phyloP scores from a whole-genome alignment of 2,797 vertebrate species.

The Menidia menidia region DNA sequence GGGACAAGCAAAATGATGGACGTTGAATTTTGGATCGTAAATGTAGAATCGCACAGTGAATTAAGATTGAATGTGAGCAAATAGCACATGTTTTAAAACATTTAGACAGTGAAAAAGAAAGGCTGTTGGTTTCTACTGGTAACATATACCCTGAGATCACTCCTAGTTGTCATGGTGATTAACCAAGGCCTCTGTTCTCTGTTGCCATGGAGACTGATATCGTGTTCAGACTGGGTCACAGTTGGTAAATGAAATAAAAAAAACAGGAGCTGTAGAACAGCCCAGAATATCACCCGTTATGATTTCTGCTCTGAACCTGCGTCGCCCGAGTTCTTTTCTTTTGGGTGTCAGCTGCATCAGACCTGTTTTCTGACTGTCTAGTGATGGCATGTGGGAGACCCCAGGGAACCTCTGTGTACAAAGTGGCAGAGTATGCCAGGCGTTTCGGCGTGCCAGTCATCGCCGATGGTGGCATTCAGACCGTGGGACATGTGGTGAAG shows the following conservation, averaged over 20 bases:
- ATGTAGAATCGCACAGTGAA: neutral
- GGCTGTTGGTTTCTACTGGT: slow-evolving; percentile 24
- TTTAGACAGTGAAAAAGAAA: slow-evolving; percentile 13
- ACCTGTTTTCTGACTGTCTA: slow-evolving; percentile 49
- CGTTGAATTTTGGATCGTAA: neutral
- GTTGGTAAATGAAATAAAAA: slow-evolving; percentile 15
- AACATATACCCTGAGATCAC: slow-evolving; percentile 47
- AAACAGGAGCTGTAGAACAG: neutral
- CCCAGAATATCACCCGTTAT: neutral
- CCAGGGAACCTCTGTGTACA: slow-evolving; percentile 95
- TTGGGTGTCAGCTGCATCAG: neutral
- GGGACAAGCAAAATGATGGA: neutral
- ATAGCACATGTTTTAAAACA: neutral
- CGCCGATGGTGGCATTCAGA: slow-evolving; percentile 94
- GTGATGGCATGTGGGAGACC: slow-evolving; percentile 95
- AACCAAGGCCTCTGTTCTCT: slow-evolving; percentile 47
- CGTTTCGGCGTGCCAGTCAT: slow-evolving; percentile 94
- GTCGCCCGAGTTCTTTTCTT: neutral
- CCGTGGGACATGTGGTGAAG: slow-evolving; percentile 93
- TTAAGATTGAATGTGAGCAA: neutral
- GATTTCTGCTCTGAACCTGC: neutral
- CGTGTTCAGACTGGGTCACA: slow-evolving; percentile 46
- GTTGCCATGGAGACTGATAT: slow-evolving; percentile 70
- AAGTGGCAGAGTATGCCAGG: slow-evolving; percentile 94
- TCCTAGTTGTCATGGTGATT: slow-evolving; percentile 75